These are phyloP conservation scores for Notodonta dromedarius DNA, from an alignment of 2,888 invertebrate species.

Conservation along the genomic window DNA sequence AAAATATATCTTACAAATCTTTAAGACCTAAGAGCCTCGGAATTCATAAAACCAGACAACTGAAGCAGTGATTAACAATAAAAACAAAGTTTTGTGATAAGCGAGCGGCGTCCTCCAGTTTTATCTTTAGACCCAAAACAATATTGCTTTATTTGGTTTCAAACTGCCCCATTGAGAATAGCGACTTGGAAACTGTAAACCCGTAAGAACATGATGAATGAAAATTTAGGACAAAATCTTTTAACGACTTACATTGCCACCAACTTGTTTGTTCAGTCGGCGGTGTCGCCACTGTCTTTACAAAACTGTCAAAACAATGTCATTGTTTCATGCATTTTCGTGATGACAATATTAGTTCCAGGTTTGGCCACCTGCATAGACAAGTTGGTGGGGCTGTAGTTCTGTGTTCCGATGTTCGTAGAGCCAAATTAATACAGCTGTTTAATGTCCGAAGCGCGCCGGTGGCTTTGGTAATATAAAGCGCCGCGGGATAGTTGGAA, in stretches of 20 bases:
- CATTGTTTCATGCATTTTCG: too few species aligned
- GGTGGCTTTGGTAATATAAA: slow-evolving; percentile 32
- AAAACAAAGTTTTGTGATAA: background rate
- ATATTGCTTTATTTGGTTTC: slow-evolving; percentile 6
- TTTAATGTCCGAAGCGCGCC: slow-evolving; percentile 41
- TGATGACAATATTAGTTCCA: too few species aligned
- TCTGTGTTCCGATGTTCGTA: background rate
- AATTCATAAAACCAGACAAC: background rate
- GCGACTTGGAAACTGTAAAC: background rate
- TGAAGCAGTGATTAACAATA: background rate
- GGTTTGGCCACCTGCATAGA: slow-evolving; percentile 6
- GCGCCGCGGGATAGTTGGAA: slow-evolving; percentile 37
- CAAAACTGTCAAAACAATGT: too few species aligned
- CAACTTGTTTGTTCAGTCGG: too few species aligned
- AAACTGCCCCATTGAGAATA: slow-evolving; percentile 3
- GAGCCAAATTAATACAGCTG: slow-evolving; percentile 37
- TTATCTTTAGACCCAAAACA: slow-evolving; percentile 3
- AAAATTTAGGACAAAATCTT: background rate
- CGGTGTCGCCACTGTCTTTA: too few species aligned
- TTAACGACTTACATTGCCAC: background rate
- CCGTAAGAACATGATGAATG: slow-evolving; percentile 10
- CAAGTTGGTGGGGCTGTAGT: background rate
- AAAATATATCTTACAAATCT: background rate
- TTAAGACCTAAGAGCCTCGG: background rate
- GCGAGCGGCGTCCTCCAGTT: background rate